A percentile compares a stretch with the other conserved stretches of the same genome.
Evolutionary conservation across 1,140 invertebrate genomes (phyloP).

Genomic region (Mercenaria mercenaria): DNA sequence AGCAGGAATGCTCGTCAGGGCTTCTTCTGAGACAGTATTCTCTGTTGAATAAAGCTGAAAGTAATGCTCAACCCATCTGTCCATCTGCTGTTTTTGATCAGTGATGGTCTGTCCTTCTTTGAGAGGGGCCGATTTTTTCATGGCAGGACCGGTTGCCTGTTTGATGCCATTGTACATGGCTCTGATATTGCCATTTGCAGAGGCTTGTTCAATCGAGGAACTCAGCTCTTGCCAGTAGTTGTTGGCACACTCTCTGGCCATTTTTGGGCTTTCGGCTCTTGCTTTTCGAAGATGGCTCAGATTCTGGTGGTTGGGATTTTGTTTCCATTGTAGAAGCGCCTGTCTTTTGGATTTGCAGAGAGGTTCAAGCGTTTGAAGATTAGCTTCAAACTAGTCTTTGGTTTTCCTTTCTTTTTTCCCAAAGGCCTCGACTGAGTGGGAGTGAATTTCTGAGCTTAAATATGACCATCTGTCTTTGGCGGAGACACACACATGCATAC

Average conservation of each 20-base stretch:
- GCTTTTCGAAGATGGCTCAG: background rate
- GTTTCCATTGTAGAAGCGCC: background rate
- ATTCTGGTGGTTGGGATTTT: background rate
- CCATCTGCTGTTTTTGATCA: slow-evolving; percentile 1
- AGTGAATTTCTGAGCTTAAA: background rate
- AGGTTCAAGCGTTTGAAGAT: background rate
- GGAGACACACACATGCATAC: too few species aligned
- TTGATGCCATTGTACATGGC: too few species aligned
- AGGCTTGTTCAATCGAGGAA: too few species aligned
- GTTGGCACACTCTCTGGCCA: background rate
- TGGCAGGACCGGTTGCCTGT: too few species aligned
- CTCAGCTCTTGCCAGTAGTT: background rate
- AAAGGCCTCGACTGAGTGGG: background rate
- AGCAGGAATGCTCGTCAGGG: background rate
- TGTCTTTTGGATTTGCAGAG: background rate
- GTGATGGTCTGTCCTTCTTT: background rate
- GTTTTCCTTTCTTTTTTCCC: slow-evolving; percentile 2
- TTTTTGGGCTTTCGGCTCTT: background rate
- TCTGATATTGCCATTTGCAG: too few species aligned
- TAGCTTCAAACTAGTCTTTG: slow-evolving; percentile 10
- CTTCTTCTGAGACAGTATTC: background rate
- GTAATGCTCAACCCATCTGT: slow-evolving; percentile 3
- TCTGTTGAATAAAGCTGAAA: background rate
- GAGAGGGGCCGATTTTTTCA: too few species aligned
- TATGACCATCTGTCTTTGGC: too few species aligned